A percentile compares a stretch with the other conserved stretches of the same genome.
phyloP scores from a whole-genome alignment of 2,888 invertebrate genomes.

The Hyposoter didymator region DNA sequence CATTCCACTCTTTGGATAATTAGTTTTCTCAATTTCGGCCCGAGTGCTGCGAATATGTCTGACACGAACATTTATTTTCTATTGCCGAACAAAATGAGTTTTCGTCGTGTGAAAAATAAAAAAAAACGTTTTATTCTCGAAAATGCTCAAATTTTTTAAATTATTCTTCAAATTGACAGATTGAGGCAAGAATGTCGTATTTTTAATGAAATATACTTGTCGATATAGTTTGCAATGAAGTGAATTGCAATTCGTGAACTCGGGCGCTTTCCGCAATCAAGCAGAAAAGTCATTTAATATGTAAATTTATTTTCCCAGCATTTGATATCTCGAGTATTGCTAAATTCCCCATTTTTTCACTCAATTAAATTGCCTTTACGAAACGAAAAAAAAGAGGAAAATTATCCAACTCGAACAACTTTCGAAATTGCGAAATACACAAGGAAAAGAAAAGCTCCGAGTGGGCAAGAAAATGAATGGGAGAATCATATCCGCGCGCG shows the following conservation, averaged over 20 bases:
- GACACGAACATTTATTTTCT: not conserved
- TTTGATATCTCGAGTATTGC: not conserved
- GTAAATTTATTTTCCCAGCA: not conserved
- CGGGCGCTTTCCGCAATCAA: not conserved
- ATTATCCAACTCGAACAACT: not conserved
- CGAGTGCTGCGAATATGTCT: not conserved
- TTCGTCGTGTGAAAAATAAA: not conserved
- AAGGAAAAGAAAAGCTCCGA: too few species aligned
- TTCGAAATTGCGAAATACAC: not conserved
- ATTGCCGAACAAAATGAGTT: not conserved
- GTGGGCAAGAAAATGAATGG: too few species aligned
- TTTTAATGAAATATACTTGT: too few species aligned
- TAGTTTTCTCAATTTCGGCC: not conserved
- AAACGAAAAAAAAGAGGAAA: not conserved
- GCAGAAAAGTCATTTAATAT: not conserved
- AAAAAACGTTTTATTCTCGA: too few species aligned
- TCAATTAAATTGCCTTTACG: too few species aligned
- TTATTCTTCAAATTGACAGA: too few species aligned
- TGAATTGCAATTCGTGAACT: not conserved
- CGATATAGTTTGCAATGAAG: too few species aligned
- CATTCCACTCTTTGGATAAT: conserved; percentile 19
- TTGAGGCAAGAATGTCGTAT: too few species aligned
- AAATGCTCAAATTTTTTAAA: too few species aligned
- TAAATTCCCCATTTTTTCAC: not conserved
- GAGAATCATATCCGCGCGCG: too few species aligned